A percentile compares a stretch with the other conserved stretches of the same genome.
Evolutionary conservation across 1,140 invertebrate species (phyloP).

Genomic region (Drosophila aff.): DNA sequence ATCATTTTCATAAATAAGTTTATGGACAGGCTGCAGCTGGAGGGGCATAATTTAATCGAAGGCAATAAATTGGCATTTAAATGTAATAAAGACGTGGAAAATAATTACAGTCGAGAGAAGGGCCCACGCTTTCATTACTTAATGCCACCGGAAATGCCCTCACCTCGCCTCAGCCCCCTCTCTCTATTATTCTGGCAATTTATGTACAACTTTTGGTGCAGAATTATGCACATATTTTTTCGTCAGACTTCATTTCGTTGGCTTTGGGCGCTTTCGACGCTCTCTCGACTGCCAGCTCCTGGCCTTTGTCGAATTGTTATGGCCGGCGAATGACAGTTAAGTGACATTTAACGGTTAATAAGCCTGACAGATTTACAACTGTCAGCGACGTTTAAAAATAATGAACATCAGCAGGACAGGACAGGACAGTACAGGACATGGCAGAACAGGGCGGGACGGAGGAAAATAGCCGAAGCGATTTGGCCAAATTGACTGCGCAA

Average conservation of each 20-base stretch:
- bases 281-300: conserved; percentile 4
- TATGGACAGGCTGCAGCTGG: conserved; percentile 36
- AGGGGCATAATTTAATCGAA: conserved; percentile 75
- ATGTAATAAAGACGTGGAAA: conserved; percentile 81
- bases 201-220: conserved; percentile 61
- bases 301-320: conserved; percentile 45
- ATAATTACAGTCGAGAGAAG: conserved; percentile 69
- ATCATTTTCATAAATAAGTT: conserved; percentile 45
- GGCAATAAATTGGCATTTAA: conserved; percentile 83
- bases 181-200: conserved; percentile 24
- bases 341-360: conserved; percentile 84
- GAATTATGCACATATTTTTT: conserved; percentile 80
- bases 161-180: neutral
- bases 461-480: conserved; percentile 67
- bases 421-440: conserved; percentile 25
- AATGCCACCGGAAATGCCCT: conserved; percentile 42
- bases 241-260: conserved; percentile 52
- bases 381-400: conserved; percentile 80
- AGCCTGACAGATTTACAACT: conserved; percentile 84
- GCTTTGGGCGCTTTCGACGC: conserved; percentile 6
- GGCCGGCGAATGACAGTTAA: conserved; percentile 77
- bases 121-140: conserved; percentile 59
- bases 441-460: conserved; percentile 11
- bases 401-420: conserved; percentile 66
- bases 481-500: conserved; percentile 81